These are phyloP conservation scores for Lithobates pipiens DNA, from an alignment of 2,797 vertebrate genomes.

Conservation along the genomic window DNA sequence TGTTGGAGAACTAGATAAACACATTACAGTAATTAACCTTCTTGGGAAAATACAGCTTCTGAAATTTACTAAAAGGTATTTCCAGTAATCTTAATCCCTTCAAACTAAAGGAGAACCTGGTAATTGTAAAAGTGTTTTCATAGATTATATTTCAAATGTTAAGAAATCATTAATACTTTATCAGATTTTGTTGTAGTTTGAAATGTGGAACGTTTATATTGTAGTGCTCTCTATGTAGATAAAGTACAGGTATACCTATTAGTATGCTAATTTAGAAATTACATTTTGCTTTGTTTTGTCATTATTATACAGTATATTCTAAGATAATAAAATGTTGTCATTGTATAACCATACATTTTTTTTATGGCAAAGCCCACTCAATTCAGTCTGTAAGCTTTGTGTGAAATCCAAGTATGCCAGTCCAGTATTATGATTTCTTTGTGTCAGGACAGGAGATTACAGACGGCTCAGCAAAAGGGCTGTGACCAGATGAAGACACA, in stretches of 20 bases:
- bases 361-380: no score
- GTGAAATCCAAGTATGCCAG: no score
- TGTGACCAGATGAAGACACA: no score
- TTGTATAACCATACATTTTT: no score
- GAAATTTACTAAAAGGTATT: constrained; percentile 67
- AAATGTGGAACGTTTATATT: not conserved
- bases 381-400: no score
- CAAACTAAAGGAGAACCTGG: constrained; percentile 18
- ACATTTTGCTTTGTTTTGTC: no score
- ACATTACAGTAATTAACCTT: constrained; percentile 72
- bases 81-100: constrained; percentile 44
- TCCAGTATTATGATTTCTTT: no score
- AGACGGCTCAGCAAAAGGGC: no score
- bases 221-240: not conserved
- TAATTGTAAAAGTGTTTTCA: constrained; percentile 10
- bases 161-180: not conserved
- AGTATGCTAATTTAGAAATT: no score
- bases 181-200: not conserved
- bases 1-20: constrained; percentile 69
- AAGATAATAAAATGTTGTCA: no score
- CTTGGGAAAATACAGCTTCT: constrained; percentile 66
- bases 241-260: not conserved
- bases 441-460: no score
- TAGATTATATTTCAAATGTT: not conserved
- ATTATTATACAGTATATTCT: no score